Evolutionary conservation across 2,888 invertebrate genomes (phyloP).

Genomic region (Axea sp.): DNA sequence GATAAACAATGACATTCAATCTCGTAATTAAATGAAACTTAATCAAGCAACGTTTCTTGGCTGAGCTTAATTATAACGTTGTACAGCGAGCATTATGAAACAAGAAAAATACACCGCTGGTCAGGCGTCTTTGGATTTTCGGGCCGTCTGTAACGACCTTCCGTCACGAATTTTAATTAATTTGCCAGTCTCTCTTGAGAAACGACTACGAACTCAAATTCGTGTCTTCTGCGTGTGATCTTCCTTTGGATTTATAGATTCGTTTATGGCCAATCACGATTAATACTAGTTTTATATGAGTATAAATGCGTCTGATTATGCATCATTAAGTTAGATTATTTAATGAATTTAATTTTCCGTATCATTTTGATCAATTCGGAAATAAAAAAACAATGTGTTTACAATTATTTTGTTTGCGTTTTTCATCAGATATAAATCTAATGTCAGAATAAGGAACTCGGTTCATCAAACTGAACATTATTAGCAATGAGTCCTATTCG

Average conservation of each 20-base stretch:
- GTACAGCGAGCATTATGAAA: constrained; percentile 17
- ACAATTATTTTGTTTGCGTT: no score
- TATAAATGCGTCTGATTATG: no score
- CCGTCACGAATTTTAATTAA: constrained; percentile 36
- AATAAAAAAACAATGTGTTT: no score
- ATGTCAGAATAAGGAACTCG: no score
- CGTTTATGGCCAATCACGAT: constrained; percentile 11
- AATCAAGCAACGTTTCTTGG: constrained; percentile 31
- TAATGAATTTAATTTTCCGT: no score
- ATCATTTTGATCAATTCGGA: no score
- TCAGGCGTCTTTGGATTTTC: constrained; percentile 20
- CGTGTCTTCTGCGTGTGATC: constrained; percentile 14
- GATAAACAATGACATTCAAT: constrained; percentile 37
- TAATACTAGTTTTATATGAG: no score
- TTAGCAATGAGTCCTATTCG: no score
- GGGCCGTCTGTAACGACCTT: constrained; percentile 20
- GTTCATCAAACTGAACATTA: no score
- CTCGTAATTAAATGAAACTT: constrained; percentile 36
- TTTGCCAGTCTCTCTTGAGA: constrained; percentile 13
- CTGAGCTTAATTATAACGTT: constrained; percentile 33
- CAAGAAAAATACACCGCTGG: constrained; percentile 16
- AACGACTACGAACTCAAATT: constrained; percentile 11
- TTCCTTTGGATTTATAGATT: constrained; percentile 22
- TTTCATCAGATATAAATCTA: no score
- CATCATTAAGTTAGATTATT: no score